These are phyloP conservation scores for Drosophila takahashii DNA, from an alignment of 1,140 invertebrate species.

Conservation along the genomic window DNA sequence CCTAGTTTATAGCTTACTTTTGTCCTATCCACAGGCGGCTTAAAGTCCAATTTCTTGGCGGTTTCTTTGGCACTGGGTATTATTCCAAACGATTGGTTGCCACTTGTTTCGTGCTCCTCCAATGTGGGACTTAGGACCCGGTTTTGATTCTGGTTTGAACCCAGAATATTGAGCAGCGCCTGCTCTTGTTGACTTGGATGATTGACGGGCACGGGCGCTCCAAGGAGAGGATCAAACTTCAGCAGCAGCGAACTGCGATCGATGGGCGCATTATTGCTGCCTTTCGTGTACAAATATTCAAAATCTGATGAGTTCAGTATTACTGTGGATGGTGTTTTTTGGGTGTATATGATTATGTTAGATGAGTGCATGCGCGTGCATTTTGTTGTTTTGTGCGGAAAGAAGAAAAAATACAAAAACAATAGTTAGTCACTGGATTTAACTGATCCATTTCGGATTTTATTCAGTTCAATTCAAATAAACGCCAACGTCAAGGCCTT, in stretches of 20 bases:
- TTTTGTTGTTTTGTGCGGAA: conserved; percentile 35
- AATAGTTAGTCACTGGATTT: conserved; percentile 48
- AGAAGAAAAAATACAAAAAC: conserved; percentile 42
- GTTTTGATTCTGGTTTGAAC: conserved; percentile 39
- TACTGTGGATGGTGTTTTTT: conserved; percentile 53
- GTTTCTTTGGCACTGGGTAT: conserved; percentile 58
- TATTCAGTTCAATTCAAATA: conserved; percentile 18
- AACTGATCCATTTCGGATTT: background rate
- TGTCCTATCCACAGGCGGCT: conserved; percentile 70
- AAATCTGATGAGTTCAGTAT: conserved; percentile 83
- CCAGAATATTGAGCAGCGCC: conserved; percentile 36
- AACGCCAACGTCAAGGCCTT: conserved; percentile 27
- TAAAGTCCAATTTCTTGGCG: conserved; percentile 48
- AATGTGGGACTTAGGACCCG: conserved; percentile 71
- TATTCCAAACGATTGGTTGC: conserved; percentile 66
- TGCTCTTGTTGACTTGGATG: conserved; percentile 51
- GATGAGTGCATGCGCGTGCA: conserved; percentile 55
- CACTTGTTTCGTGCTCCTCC: conserved; percentile 77
- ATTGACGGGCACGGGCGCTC: conserved; percentile 75
- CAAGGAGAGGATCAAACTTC: conserved; percentile 82
- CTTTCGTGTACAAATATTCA: conserved; percentile 83
- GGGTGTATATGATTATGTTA: conserved; percentile 25
- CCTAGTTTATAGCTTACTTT: conserved; percentile 47
- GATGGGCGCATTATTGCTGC: conserved; percentile 69
- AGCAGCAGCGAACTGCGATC: conserved; percentile 80